Percentiles rank a stretch among this genome's conserved stretches.
These are phyloP conservation scores for Venturia canescens DNA, from an alignment of 1,140 invertebrate genomes.

Conservation along the genomic window DNA sequence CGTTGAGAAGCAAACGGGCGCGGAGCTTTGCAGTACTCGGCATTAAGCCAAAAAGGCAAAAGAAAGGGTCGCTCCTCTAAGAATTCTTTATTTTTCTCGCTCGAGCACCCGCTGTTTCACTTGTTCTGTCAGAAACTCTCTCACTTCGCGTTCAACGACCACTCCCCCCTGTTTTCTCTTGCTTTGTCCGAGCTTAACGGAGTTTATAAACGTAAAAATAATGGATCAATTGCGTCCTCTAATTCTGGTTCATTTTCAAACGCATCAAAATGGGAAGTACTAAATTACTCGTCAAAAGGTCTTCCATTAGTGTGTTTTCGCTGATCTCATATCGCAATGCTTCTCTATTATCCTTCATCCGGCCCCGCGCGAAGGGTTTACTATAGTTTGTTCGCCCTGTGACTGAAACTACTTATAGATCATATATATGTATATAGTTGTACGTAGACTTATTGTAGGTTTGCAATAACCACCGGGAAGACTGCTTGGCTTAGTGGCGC, in stretches of 20 bases:
- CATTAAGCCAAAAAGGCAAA: conserved; percentile 14
- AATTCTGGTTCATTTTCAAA: background rate
- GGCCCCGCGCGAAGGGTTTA: background rate
- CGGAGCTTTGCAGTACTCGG: background rate
- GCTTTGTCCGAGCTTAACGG: background rate
- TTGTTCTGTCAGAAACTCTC: background rate
- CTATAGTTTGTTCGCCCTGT: background rate
- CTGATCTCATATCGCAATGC: background rate
- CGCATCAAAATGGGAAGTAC: background rate
- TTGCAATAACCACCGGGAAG: conserved; percentile 3
- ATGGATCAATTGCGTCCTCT: background rate
- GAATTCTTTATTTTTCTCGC: conserved; percentile 36
- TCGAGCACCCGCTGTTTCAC: background rate
- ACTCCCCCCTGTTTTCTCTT: background rate
- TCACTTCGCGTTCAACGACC: background rate
- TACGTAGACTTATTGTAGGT: background rate
- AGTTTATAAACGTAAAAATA: conserved; percentile 21
- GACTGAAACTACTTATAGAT: background rate
- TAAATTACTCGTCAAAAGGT: conserved; percentile 14
- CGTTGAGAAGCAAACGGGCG: background rate
- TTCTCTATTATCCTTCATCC: background rate
- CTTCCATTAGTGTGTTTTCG: background rate
- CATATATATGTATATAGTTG: background rate
- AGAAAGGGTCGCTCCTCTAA: conserved; percentile 13
- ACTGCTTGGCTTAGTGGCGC: conserved; percentile 44